These are phyloP conservation scores for Tenebrio molitor DNA, from an alignment of 1,140 invertebrate genomes.

Conservation along the genomic window DNA sequence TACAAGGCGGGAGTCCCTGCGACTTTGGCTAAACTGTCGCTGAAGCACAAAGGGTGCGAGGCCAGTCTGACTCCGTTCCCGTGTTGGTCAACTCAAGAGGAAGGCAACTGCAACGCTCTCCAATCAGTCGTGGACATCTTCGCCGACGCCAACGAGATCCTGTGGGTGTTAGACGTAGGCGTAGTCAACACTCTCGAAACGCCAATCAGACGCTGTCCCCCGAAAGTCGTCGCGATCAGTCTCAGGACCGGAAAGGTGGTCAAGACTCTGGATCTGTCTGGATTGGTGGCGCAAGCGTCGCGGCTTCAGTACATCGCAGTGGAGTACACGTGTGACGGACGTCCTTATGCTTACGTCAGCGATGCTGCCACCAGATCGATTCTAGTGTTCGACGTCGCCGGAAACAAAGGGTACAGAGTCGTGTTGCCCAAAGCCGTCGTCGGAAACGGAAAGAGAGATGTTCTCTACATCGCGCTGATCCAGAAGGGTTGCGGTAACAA, in stretches of 20 bases:
- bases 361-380: slow-evolving; percentile 75
- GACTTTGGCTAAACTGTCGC: slow-evolving; percentile 69
- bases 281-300: slow-evolving; percentile 67
- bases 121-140: slow-evolving; percentile 74
- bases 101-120: slow-evolving; percentile 71
- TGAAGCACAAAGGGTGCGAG: slow-evolving; percentile 66
- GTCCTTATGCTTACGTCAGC: slow-evolving; percentile 72
- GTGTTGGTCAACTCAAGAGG: slow-evolving; percentile 73
- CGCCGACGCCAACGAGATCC: slow-evolving; percentile 69
- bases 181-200: slow-evolving; percentile 71
- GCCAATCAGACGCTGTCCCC: slow-evolving; percentile 69
- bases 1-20: slow-evolving; percentile 71
- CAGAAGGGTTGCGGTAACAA: slow-evolving; percentile 68
- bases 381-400: slow-evolving; percentile 74
- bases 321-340: slow-evolving; percentile 70
- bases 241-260: slow-evolving; percentile 71
- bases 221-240: slow-evolving; percentile 72
- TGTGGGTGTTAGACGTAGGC: slow-evolving; percentile 75
- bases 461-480: slow-evolving; percentile 72
- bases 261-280: slow-evolving; percentile 71
- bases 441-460: slow-evolving; percentile 68
- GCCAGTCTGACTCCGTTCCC: slow-evolving; percentile 70
- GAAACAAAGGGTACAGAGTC: slow-evolving; percentile 71
- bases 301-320: slow-evolving; percentile 73
- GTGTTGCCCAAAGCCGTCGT: slow-evolving; percentile 71